Evolutionary conservation across 2,797 vertebrate species (phyloP), one percentile per base, ranked within the genome.

Genomic region (Netta rufina): DNA sequence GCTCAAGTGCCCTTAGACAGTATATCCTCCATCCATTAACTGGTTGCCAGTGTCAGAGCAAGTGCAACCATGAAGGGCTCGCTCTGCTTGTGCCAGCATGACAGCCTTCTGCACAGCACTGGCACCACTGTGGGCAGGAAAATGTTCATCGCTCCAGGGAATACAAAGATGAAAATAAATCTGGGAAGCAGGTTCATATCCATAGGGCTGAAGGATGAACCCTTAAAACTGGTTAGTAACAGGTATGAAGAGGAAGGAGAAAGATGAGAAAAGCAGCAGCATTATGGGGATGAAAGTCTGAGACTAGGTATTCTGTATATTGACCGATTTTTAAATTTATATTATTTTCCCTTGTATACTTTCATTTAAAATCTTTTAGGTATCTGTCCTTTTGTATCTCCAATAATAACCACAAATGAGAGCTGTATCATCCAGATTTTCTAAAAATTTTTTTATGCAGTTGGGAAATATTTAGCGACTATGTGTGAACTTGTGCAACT

Each of bases 1-100:
- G 61, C 49, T 60, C 7, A 3, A 91, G 71, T 19, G 38, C 39
- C 61, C 30, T 2, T 11, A 77, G 54, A 78, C 12, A 36, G 30
- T 66, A 84, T 84, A 80, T 87, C 49, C 90, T 91, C 71, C 75
- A 76, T 21, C 56, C 80, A 66, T 75, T 95, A 86, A 17, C 16
- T 75, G 32, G 13, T n/a, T 95, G 20, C 36, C 5, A 16, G 19
- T 30, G 79, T 70, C 67, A 45, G 38, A 90, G 6, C 39, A 88
- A 92, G 94, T 84, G 65, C 78, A 32, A 30, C 54, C 47, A 66
- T 30, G 8, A 16, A 84, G 33, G 76, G 39, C 62, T 43, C 13
- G 32, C 49, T 92, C 87, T 91, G 74, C 67, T 92, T 80, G 56
- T 83, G 60, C 80, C 6, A 49, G 38, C 11, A 32, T 28, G 75